phyloP scores from a whole-genome alignment of 1,140 invertebrate genomes.

The Danaus melanippus region DNA sequence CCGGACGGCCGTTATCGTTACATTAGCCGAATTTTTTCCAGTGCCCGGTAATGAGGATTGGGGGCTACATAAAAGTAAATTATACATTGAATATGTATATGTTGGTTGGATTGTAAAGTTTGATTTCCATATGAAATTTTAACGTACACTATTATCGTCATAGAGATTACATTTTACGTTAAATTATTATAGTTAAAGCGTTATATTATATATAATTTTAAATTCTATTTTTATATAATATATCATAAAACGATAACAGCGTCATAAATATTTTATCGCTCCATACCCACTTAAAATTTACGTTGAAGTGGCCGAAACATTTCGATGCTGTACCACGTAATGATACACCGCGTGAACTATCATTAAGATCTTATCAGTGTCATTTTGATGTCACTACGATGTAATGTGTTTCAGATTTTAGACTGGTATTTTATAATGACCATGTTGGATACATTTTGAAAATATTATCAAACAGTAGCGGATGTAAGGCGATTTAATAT shows the following conservation, averaged over 20 bases:
- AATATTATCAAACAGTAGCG: neutral
- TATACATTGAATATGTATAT: conserved; percentile 8
- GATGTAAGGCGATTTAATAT: no score
- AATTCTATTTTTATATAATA: no score
- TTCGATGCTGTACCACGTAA: conserved; percentile 14
- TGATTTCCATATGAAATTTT: no score
- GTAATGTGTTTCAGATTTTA: conserved; percentile 5
- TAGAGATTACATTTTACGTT: no score
- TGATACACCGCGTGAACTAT: conserved; percentile 28
- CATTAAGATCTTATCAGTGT: conserved; percentile 53
- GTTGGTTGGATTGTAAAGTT: no score
- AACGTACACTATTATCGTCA: no score
- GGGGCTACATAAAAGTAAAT: conserved; percentile 8
- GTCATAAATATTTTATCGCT: no score
- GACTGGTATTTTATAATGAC: no score
- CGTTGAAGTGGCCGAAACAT: conserved; percentile 5
- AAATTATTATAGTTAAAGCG: no score
- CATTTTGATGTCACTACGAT: conserved; percentile 42
- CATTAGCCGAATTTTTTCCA: conserved; percentile 26
- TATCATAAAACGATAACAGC: no score
- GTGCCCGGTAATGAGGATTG: conserved; percentile 20
- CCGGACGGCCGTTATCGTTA: conserved; percentile 22
- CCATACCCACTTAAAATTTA: neutral
- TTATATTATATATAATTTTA: no score
- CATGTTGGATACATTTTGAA: no score